Evolutionary conservation across 2,888 invertebrate species (phyloP), one percentile per base, ranked within the genome.

Genomic region (Hoplodrina ambigua): DNA sequence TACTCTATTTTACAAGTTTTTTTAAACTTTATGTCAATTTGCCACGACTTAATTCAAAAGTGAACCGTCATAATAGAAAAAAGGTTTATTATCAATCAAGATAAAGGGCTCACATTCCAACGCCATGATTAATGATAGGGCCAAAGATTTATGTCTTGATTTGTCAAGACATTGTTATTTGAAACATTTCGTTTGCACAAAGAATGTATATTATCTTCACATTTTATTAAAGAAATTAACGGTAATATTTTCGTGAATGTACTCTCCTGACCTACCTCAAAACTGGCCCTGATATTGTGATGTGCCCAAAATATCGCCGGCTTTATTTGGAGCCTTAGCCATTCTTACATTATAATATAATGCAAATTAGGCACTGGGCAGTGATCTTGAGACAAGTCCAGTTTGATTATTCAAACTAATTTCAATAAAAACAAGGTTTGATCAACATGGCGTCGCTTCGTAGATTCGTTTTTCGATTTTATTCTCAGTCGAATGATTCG

Each of bases 281-380:
- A 69, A 52, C 52, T 44, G 58, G 49, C 58, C 69, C 67, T 65
- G 8, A 37, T 17, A 56, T 20, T 19, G 50, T 65, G 44, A 30
- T 37, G 49, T 37, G n/a, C 20, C 53, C 61, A 59, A 70, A 69
- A 63, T 59, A 62, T 52, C 11, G 37, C 50, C 17, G 37, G 55
- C 41, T 41, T 61, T 25, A 72, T 64, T 57, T 61, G 19, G 66
- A 57, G 37, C 56, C 53, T 49, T 66, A 41, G 19, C 37, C 37
- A 37, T 44, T 15, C 11, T 3, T 44, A 49, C 46, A 17, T 59
- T 25, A 44, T 61, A 67, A 52, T 67, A 63, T 56, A 70, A 83
- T 73, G 77, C n/a, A 69, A 80, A 81, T 80, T 20, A 55, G 30
- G 61, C 20, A 52, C 50, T 58, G 64, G 50, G n/a, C 46, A 61